Evolutionary conservation across 2,113 vertebrate species (phyloP).

Genomic region (Callopanchax toddi): DNA sequence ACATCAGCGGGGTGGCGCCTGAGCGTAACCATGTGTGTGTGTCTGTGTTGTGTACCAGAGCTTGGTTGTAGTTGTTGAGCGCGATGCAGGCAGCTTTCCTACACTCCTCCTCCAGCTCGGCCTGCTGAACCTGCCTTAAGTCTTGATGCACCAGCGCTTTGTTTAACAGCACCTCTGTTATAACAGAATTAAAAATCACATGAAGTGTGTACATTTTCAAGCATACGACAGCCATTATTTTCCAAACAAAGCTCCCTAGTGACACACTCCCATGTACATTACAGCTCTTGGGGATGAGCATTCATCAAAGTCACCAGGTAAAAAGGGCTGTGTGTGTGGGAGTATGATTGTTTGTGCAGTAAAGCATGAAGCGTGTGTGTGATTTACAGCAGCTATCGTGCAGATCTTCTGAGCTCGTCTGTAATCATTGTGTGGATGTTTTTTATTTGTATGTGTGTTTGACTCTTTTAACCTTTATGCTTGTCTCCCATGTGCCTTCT

Average conservation of each 20-base stretch:
- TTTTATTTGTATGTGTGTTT: slow-evolving; percentile 21
- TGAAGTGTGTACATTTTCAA: slow-evolving; percentile 32
- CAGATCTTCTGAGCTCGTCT: slow-evolving; percentile 27
- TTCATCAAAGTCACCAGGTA: slow-evolving; percentile 68
- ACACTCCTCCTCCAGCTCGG: slow-evolving; percentile 63
- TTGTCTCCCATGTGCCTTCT: slow-evolving; percentile 51
- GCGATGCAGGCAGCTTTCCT: slow-evolving; percentile 60
- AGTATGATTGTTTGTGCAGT: slow-evolving; percentile 68
- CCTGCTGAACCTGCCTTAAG: slow-evolving; percentile 47
- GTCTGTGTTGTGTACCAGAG: slow-evolving; percentile 70
- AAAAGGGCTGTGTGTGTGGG: slow-evolving; percentile 52
- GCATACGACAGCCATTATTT: slow-evolving; percentile 10
- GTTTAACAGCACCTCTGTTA: slow-evolving; percentile 62
- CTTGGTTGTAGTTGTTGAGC: slow-evolving; percentile 73
- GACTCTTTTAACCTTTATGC: slow-evolving; percentile 66
- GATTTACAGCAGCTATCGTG: slow-evolving; percentile 39
- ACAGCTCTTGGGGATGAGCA: slow-evolving; percentile 45
- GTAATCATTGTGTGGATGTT: slow-evolving; percentile 15
- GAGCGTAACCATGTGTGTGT: slow-evolving; percentile 28
- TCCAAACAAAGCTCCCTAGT: slow-evolving; percentile 24
- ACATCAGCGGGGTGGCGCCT: slow-evolving; percentile 13
- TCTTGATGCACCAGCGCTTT: slow-evolving; percentile 70
- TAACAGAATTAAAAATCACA: slow-evolving; percentile 27
- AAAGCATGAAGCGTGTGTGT: slow-evolving; percentile 57
- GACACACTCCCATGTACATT: slow-evolving; percentile 42